Percentiles rank a stretch among this genome's conserved stretches.
phyloP scores from a whole-genome alignment of 2,888 invertebrate species.

The Cephus rjabovi region DNA sequence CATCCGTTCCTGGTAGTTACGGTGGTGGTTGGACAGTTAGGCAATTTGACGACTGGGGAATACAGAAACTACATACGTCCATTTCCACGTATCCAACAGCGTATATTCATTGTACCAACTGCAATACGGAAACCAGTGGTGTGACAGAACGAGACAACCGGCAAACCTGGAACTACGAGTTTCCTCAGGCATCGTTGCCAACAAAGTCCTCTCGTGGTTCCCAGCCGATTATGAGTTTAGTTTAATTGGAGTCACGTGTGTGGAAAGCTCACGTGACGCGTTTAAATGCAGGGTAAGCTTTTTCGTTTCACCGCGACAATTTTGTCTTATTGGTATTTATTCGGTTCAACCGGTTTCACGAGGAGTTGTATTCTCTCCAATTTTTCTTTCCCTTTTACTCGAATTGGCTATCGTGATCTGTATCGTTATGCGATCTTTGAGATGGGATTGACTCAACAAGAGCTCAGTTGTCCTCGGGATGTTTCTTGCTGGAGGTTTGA shows the following conservation, averaged over 20 bases:
- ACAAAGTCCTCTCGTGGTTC: neutral
- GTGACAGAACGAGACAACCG: neutral
- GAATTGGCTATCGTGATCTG: neutral
- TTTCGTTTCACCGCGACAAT: neutral
- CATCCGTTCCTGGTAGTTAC: neutral
- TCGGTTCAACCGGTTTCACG: neutral
- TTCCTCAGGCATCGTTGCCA: neutral
- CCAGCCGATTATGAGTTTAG: neutral
- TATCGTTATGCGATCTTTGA: neutral
- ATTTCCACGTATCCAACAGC: neutral
- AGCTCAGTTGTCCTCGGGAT: neutral
- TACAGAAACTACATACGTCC: neutral
- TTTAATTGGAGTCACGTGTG: neutral
- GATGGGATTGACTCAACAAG: neutral
- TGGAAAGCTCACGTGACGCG: neutral
- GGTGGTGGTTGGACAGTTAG: neutral
- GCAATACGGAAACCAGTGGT: neutral
- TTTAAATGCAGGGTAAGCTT: neutral
- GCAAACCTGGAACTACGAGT: neutral
- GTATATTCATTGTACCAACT: neutral
- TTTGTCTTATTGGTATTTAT: neutral
- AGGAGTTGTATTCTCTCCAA: neutral
- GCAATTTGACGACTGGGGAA: neutral
- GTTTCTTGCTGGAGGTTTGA: neutral
- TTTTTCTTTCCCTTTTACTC: neutral